These are phyloP conservation scores for Rhopalosiphum maidis DNA, from an alignment of 1,140 invertebrate species.

Conservation along the genomic window DNA sequence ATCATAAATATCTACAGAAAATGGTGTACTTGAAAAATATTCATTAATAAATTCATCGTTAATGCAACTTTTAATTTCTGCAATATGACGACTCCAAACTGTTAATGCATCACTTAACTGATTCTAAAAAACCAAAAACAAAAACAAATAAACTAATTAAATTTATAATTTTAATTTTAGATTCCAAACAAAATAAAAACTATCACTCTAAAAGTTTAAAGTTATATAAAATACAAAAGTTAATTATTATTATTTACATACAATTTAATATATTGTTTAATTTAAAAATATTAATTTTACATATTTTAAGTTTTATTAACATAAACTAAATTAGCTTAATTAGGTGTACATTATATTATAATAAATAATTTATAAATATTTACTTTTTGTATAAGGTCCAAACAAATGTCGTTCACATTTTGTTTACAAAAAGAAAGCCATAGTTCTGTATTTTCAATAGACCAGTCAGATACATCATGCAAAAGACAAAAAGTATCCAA, in stretches of 20 bases:
- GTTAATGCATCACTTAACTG: slow-evolving; percentile 39
- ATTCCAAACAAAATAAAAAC: no score
- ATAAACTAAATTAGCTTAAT: no score
- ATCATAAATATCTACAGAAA: slow-evolving; percentile 41
- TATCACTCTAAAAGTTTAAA: not conserved
- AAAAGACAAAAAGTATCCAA: slow-evolving; percentile 52
- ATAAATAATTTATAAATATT: not conserved
- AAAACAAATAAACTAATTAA: not conserved
- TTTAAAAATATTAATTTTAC: not conserved
- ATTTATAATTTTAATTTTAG: not conserved
- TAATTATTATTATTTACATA: not conserved
- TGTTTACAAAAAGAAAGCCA: slow-evolving; percentile 53
- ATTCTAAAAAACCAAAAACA: slow-evolving; percentile 6
- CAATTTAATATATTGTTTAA: not conserved
- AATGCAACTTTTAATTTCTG: slow-evolving; percentile 38
- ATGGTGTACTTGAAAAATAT: slow-evolving; percentile 42
- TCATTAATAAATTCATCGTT: slow-evolving; percentile 43
- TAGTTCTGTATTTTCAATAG: slow-evolving; percentile 53
- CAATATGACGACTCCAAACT: slow-evolving; percentile 52
- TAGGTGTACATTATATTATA: not conserved
- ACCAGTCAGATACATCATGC: slow-evolving; percentile 32
- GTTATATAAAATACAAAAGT: not conserved
- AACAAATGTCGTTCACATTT: slow-evolving; percentile 41
- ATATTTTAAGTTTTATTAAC: no score
- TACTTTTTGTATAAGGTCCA: slow-evolving; percentile 42